Evolutionary conservation across 2,113 vertebrate species (phyloP).

Genomic region (Beaufortia kweichowensis): DNA sequence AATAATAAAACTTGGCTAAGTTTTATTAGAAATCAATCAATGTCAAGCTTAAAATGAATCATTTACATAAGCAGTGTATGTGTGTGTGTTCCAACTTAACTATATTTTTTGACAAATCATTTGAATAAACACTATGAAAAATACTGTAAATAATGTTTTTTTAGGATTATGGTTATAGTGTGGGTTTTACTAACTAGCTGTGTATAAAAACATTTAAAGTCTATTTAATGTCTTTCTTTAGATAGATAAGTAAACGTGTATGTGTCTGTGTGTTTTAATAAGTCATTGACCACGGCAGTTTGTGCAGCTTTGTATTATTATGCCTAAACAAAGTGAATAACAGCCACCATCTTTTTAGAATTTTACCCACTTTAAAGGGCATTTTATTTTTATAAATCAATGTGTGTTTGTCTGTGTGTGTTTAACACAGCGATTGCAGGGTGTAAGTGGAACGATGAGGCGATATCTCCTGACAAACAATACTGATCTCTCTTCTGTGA

Average conservation of each 20-base stretch:
- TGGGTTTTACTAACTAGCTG: no score
- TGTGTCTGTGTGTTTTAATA: background rate
- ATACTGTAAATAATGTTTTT: no score
- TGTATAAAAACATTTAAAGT: no score
- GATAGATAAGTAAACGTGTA: background rate
- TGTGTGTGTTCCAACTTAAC: no score
- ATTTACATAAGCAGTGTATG: background rate
- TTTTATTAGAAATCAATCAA: constrained; percentile 61
- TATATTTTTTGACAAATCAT: no score
- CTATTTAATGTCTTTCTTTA: no score
- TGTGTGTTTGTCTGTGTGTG: constrained; percentile 22
- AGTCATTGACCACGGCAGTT: background rate
- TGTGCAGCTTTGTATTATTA: constrained; percentile 36
- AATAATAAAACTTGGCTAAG: constrained; percentile 39
- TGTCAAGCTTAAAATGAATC: constrained; percentile 45
- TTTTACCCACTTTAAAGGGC: constrained; percentile 33
- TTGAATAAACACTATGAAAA: no score
- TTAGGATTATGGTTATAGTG: no score
- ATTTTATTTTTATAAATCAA: constrained; percentile 40
- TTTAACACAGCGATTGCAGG: constrained; percentile 1
- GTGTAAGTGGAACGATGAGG: constrained; percentile 34
- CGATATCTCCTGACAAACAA: constrained; percentile 52
- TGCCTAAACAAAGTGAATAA: constrained; percentile 37
- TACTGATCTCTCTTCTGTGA: constrained; percentile 30
- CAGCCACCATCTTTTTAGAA: constrained; percentile 44